A percentile compares a stretch with the other conserved stretches of the same genome.
Conservation (phyloP, 2,888 invertebrate genomes). For the Drosophila stalkeri region DNA sequence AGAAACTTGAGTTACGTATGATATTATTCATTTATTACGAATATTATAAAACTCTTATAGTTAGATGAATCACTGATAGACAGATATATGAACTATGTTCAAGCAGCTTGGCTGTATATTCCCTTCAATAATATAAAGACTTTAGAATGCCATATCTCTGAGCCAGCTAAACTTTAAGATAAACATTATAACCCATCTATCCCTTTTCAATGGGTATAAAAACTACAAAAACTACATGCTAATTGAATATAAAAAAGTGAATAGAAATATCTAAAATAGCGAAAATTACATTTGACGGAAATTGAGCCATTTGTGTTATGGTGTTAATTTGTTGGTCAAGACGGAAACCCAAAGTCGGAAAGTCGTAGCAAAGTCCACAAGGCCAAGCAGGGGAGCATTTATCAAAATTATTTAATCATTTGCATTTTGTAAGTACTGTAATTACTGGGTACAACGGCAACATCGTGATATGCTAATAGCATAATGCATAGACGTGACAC, state of each 20-base stretch:
- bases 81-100: neutral
- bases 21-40: neutral
- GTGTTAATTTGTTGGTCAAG: conserved; percentile 65
- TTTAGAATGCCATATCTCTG: neutral
- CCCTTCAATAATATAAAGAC: neutral
- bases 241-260: conserved; percentile 47
- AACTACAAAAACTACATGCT: conserved; percentile 34
- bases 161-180: neutral
- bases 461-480: conserved; percentile 8
- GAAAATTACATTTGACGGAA: conserved; percentile 68
- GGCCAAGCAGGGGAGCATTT: conserved; percentile 36
- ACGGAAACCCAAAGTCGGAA: conserved; percentile 10
- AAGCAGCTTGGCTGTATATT: neutral
- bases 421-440: conserved; percentile 15
- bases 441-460: conserved; percentile 13
- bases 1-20: neutral
- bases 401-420: conserved; percentile 26
- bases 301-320: conserved; percentile 63
- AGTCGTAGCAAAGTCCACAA: conserved; percentile 25
- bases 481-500: conserved; percentile 13
- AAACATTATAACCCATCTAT: neutral
- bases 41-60: neutral
- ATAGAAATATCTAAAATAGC: conserved; percentile 25
- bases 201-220: neutral
- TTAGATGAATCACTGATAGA: neutral